A percentile compares a stretch with the other conserved stretches of the same genome.
Evolutionary conservation across 2,888 invertebrate genomes (phyloP).

Genomic region (Synanthedon formicaeformis): DNA sequence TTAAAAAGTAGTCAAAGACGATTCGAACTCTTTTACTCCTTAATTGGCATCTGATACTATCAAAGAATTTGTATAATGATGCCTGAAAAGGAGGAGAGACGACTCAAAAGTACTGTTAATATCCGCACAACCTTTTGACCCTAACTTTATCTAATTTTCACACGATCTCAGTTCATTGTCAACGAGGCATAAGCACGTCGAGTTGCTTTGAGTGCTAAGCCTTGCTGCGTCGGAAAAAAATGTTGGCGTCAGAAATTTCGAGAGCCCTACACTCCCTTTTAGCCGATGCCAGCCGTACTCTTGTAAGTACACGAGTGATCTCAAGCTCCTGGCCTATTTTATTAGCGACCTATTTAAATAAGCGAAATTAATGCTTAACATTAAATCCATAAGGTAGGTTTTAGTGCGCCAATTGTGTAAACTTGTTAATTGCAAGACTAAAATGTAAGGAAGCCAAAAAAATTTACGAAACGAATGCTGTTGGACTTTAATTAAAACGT

Average conservation of each 20-base stretch:
- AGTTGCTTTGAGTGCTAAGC: not conserved
- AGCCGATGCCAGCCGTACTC: slow-evolving; percentile 26
- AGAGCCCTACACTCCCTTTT: slow-evolving; percentile 24
- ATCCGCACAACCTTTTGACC: not conserved
- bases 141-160: not conserved
- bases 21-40: too few species aligned
- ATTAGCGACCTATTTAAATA: slow-evolving; percentile 14
- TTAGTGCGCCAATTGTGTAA: slow-evolving; percentile 2
- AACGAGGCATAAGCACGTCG: not conserved
- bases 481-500: not conserved
- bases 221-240: slow-evolving; percentile 19
- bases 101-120: too few species aligned
- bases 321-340: slow-evolving; percentile 36
- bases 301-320: slow-evolving; percentile 19
- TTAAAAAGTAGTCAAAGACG: too few species aligned
- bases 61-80: too few species aligned
- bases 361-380: slow-evolving; percentile 17
- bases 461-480: not conserved
- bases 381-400: slow-evolving; percentile 8
- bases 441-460: slow-evolving; percentile 1
- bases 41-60: too few species aligned
- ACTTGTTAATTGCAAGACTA: slow-evolving; percentile 14
- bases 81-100: too few species aligned
- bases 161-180: not conserved
- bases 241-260: slow-evolving; percentile 32